These are phyloP conservation scores for Amphiprion ocellaris DNA, from an alignment of 2,113 vertebrate genomes.

Conservation along the genomic window DNA sequence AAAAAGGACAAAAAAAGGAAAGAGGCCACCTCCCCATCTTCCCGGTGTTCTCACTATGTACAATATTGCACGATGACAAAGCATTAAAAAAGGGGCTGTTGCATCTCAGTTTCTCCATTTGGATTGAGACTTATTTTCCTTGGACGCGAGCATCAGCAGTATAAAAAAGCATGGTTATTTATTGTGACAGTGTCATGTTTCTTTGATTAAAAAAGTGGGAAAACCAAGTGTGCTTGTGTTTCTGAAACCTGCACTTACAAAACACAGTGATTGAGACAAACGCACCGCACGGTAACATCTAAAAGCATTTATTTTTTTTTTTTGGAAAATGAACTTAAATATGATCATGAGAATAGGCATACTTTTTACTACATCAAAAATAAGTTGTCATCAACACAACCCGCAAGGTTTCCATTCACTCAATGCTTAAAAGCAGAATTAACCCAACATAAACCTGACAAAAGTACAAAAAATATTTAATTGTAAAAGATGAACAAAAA, in stretches of 20 bases:
- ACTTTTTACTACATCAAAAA: conserved; percentile 56
- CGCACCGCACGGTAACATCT: conserved; percentile 81
- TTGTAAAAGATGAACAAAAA: conserved; percentile 58
- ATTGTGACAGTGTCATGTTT: conserved; percentile 87
- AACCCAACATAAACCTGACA: conserved; percentile 38
- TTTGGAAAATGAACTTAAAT: conserved; percentile 92
- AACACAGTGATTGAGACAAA: conserved; percentile 35
- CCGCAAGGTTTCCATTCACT: conserved; percentile 31
- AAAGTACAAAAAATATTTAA: conserved; percentile 61
- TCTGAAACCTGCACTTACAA: background rate
- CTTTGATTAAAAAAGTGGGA: conserved; percentile 81
- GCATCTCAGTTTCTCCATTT: conserved; percentile 70
- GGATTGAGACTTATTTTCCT: conserved; percentile 59
- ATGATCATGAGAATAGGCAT: conserved; percentile 85
- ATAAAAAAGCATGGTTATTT: conserved; percentile 87
- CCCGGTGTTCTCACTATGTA: conserved; percentile 74
- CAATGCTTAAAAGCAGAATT: conserved; percentile 25
- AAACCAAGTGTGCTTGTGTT: conserved; percentile 32
- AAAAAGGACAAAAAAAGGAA: conserved; percentile 65
- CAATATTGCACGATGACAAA: conserved; percentile 78
- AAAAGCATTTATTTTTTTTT: conserved; percentile 92
- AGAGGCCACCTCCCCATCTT: conserved; percentile 47
- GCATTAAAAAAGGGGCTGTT: conserved; percentile 61
- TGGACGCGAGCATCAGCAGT: conserved; percentile 68
- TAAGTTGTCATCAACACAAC: conserved; percentile 43